Base-by-base conservation (phyloP, 1,140 invertebrate species). In the Lasioglossum baleicum region DNA sequence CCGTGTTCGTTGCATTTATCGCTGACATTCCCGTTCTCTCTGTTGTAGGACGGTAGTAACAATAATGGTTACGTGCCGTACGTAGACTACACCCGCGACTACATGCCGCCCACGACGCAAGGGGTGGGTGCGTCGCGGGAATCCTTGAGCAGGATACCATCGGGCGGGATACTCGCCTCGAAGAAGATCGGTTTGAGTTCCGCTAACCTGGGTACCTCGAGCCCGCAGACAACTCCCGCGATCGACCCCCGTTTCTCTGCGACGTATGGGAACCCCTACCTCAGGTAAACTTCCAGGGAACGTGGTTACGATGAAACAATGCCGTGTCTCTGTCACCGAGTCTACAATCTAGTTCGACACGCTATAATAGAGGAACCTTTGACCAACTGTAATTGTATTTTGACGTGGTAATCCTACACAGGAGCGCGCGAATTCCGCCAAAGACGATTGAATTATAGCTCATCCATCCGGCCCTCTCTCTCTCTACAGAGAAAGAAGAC, bases 31-130 rank as follows among this genome's bases (percentile, higher is more conserved):
- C 6, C 3, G 1, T 58, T 7, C 31, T 56, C 15, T 22, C 7
- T 56, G 76, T 83, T 88, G 64, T 90, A 97, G 96, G 95, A 96
- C 89, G 96, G 96, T 75, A 96, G 96, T 89, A 97, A 97, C 90
- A 96, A 96, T 92, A 98, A 98, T 86, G 97, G 97, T 35, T 98
- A 98, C 91, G 96, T 97, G 51, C 96, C 97, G 17, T 98, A 98
- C 93, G 96, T 97, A 58, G 97, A 98, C 89, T 98, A 98, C 90
- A 94, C 94, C 44, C 92, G 96, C 70, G 97, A 98, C 91, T 98
- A 98, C 93, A 97, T 96, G 88, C 96, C 96, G 10, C 96, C 96
- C 15, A 94, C 93, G 68, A 93, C 93, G 40, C 91, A 93, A 86
- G 94, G 91, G 2, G 90, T 94, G 84, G 94, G 92, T 74, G 92